phyloP scores from a whole-genome alignment of 2,797 vertebrate genomes.

The Labeo calbasu region DNA sequence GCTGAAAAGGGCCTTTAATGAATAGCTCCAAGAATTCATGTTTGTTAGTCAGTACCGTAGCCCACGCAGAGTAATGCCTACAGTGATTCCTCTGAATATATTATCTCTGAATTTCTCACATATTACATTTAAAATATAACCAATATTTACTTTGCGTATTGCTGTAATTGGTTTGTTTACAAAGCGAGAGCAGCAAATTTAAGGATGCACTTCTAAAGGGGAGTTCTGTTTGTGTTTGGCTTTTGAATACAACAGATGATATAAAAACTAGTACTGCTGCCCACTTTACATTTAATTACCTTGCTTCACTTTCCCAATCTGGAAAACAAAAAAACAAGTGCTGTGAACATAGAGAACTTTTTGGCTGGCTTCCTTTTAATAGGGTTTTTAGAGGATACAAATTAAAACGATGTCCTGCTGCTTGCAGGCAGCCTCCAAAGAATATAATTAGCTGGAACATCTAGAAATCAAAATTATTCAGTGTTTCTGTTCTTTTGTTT shows the following conservation, averaged over 20 bases:
- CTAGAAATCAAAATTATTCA: conserved; percentile 73
- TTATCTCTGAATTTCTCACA: conserved; percentile 35
- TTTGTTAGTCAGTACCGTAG: conserved; percentile 24
- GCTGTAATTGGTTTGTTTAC: conserved; percentile 52
- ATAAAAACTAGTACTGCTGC: conserved; percentile 50
- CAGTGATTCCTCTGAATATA: conserved; percentile 36
- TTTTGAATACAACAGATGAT: conserved; percentile 51
- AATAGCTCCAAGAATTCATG: neutral
- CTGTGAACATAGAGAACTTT: conserved; percentile 66
- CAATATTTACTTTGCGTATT: conserved; percentile 49
- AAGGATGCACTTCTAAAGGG: conserved; percentile 34
- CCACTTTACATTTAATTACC: conserved; percentile 71
- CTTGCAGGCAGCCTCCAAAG: conserved; percentile 74
- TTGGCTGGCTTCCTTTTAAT: conserved; percentile 68
- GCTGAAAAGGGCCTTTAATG: conserved; percentile 10
- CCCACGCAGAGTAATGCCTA: conserved; percentile 17
- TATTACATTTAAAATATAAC: conserved; percentile 34
- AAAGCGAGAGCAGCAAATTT: conserved; percentile 35
- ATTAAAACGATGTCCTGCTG: conserved; percentile 76
- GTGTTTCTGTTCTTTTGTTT: conserved; percentile 64
- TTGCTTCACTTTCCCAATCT: conserved; percentile 56
- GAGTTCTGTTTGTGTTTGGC: conserved; percentile 42
- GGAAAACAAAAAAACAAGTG: conserved; percentile 54
- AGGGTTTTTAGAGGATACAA: conserved; percentile 68
- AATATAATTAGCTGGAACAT: conserved; percentile 78